Percentiles rank a stretch among this genome's conserved stretches.
Evolutionary conservation across 2,113 vertebrate species (phyloP).

Genomic region (Tragulus kanchil): DNA sequence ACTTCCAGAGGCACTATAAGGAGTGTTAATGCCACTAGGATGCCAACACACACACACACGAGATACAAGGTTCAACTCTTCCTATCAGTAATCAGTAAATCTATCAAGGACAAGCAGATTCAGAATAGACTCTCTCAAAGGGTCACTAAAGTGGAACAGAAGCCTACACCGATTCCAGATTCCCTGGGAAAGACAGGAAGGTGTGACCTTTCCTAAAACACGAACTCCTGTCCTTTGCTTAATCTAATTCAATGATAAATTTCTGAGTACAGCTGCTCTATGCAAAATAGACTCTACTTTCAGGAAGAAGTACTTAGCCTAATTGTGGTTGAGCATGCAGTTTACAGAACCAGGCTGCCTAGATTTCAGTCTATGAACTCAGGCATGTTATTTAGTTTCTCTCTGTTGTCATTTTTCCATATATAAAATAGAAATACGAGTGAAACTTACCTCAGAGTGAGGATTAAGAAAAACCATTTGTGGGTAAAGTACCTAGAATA

Average conservation of each 20-base stretch:
- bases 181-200: background rate
- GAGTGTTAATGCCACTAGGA: background rate
- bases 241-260: background rate
- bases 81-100: background rate
- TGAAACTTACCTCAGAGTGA: background rate
- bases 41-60: background rate
- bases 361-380: background rate
- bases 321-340: background rate
- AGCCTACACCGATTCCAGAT: background rate
- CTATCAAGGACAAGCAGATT: background rate
- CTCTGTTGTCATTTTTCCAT: background rate
- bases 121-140: background rate
- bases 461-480: background rate
- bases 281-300: constrained; percentile 33
- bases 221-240: background rate
- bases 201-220: background rate
- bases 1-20: background rate
- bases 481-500: background rate
- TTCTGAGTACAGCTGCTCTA: background rate
- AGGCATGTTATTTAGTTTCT: background rate
- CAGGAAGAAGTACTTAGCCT: background rate
- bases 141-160: background rate
- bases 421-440: background rate
- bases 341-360: background rate
- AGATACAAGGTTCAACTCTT: background rate